These are phyloP conservation scores for Agrochola lychnidis DNA, from an alignment of 2,888 invertebrate genomes.

Conservation along the genomic window DNA sequence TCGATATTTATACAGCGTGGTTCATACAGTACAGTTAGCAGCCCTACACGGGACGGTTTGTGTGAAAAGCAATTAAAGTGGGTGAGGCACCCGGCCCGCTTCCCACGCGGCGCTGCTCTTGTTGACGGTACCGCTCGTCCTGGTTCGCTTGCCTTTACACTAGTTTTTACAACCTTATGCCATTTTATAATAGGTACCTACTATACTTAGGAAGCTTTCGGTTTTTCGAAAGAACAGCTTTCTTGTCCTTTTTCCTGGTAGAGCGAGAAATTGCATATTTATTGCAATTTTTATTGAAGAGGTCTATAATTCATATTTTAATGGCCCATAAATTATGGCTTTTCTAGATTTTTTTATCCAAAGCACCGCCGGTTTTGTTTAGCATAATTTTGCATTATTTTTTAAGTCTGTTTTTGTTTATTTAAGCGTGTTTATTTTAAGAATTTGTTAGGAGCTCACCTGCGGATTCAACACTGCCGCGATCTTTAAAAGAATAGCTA, in stretches of 20 bases:
- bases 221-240: slow-evolving; percentile 15
- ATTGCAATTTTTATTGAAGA: slow-evolving; percentile 15
- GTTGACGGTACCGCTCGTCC: slow-evolving; percentile 75
- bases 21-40: slow-evolving; percentile 57
- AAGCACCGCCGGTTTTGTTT: slow-evolving; percentile 36
- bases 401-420: slow-evolving; percentile 13
- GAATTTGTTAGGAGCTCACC: background rate
- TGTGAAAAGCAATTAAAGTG: slow-evolving; percentile 77
- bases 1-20: slow-evolving; percentile 44
- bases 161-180: slow-evolving; percentile 56
- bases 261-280: slow-evolving; percentile 4
- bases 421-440: background rate
- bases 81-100: slow-evolving; percentile 76
- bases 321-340: slow-evolving; percentile 25
- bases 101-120: slow-evolving; percentile 77
- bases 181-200: slow-evolving; percentile 19
- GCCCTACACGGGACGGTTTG: slow-evolving; percentile 66
- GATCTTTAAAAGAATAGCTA: background rate
- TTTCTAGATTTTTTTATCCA: slow-evolving; percentile 28
- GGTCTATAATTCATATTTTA: slow-evolving; percentile 24
- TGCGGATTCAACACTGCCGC: background rate
- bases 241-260: slow-evolving; percentile 16
- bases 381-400: slow-evolving; percentile 26
- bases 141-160: slow-evolving; percentile 67
- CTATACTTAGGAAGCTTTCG: slow-evolving; percentile 9